Evolutionary conservation across 2,888 invertebrate species (phyloP).

Genomic region (Ecliptopera silaceata): DNA sequence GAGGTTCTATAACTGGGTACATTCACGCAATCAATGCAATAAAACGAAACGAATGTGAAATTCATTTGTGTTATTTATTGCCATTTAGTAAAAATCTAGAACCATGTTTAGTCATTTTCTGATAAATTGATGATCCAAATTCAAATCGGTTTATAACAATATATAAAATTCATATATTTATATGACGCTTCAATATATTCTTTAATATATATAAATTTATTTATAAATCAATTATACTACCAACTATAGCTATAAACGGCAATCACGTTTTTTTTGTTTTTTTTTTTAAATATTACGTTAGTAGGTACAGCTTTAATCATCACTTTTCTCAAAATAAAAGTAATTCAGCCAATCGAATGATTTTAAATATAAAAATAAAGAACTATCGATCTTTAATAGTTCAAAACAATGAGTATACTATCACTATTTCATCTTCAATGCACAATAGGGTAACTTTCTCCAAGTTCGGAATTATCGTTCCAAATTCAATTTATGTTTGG

Average conservation of each 20-base stretch:
- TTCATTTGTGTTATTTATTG: conserved; percentile 25
- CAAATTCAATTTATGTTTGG: conserved; percentile 51
- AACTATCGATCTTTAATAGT: background rate
- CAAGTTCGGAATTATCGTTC: conserved; percentile 40
- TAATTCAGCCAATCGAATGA: no score
- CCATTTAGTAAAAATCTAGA: conserved; percentile 9
- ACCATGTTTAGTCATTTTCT: background rate
- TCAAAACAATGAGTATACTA: conserved; percentile 9
- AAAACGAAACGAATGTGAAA: conserved; percentile 37
- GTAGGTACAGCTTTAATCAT: no score
- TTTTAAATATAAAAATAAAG: background rate
- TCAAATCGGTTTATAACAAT: no score
- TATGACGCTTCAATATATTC: no score
- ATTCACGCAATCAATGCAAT: conserved; percentile 62
- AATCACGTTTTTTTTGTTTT: no score
- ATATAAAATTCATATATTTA: no score
- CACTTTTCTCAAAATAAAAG: no score
- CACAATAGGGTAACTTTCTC: conserved; percentile 43
- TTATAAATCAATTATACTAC: no score
- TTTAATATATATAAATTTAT: no score
- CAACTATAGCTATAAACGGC: no score
- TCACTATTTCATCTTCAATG: conserved; percentile 37
- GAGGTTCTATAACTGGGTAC: conserved; percentile 48
- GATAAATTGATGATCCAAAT: no score
- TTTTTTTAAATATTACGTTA: no score